Evolutionary conservation across 2,888 invertebrate genomes (phyloP).

Genomic region (Rugalucina vietnamica): DNA sequence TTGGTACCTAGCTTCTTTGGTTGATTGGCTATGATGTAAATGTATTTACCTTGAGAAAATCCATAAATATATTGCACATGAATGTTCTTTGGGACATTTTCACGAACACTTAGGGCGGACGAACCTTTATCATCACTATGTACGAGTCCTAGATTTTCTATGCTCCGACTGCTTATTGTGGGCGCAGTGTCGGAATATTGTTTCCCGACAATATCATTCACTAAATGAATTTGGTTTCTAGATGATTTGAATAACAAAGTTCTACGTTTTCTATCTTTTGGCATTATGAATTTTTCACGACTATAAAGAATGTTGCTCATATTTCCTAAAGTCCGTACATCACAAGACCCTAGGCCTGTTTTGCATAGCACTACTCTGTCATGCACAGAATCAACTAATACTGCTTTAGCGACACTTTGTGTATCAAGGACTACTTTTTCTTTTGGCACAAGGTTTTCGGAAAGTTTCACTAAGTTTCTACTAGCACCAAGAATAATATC

Average conservation of each 20-base stretch:
- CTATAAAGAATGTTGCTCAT: slow-evolving; percentile 92
- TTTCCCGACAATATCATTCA: slow-evolving; percentile 92
- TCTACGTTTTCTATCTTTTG: slow-evolving; percentile 97
- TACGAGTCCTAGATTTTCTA: slow-evolving; percentile 88
- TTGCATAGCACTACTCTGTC: slow-evolving; percentile 92
- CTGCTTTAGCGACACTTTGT: neutral
- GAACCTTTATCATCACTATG: slow-evolving; percentile 87
- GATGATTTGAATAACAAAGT: slow-evolving; percentile 97
- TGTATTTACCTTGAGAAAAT: slow-evolving; percentile 97
- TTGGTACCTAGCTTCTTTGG: slow-evolving; percentile 85
- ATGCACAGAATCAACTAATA: slow-evolving; percentile 1
- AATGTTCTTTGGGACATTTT: slow-evolving; percentile 93
- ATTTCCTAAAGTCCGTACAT: slow-evolving; percentile 91
- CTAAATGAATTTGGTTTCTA: slow-evolving; percentile 82
- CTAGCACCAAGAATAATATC: slow-evolving; percentile 95
- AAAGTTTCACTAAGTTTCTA: slow-evolving; percentile 95
- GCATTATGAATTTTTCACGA: slow-evolving; percentile 91
- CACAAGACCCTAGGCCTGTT: slow-evolving; percentile 87
- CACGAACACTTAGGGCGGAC: slow-evolving; percentile 40
- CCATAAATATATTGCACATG: slow-evolving; percentile 97
- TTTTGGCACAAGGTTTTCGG: slow-evolving; percentile 92
- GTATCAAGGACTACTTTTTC: slow-evolving; percentile 87
- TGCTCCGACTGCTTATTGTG: slow-evolving; percentile 87
- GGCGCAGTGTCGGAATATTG: slow-evolving; percentile 91
- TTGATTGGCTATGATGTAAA: slow-evolving; percentile 98